A percentile compares a stretch with the other conserved stretches of the same genome.
phyloP scores from a whole-genome alignment of 2,113 vertebrate genomes.

The Oxygymnocypris stewartii region DNA sequence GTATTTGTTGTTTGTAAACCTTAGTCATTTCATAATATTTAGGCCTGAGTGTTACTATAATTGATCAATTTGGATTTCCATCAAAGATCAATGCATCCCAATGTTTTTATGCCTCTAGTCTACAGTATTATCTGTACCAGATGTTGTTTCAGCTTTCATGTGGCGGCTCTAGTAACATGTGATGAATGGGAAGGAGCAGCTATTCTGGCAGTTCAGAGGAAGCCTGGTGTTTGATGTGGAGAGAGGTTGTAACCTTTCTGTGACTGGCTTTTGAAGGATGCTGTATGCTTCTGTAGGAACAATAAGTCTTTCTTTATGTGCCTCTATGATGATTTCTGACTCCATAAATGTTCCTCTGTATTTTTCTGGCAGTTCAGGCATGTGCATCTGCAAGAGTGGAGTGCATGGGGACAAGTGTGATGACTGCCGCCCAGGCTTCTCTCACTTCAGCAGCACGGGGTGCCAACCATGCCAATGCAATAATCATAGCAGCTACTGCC shows the following conservation, averaged over 20 bases:
- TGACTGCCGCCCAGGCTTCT: constrained; percentile 60
- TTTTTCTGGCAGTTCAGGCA: constrained; percentile 58
- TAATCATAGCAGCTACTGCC: constrained; percentile 61
- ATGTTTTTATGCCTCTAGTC: not conserved
- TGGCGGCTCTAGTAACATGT: not conserved
- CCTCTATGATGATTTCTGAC: not conserved
- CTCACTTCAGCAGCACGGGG: constrained; percentile 57
- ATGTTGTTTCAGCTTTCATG: constrained; percentile 23
- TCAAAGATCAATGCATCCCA: not conserved
- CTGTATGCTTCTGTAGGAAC: not conserved
- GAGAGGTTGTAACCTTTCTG: constrained; percentile 10
- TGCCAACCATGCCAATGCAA: constrained; percentile 63
- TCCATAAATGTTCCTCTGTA: not conserved
- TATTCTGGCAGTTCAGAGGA: constrained; percentile 34
- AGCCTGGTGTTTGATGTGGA: constrained; percentile 41
- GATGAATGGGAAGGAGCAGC: not conserved
- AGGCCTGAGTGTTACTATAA: not conserved
- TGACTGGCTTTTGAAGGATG: not conserved
- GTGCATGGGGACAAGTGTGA: constrained; percentile 64
- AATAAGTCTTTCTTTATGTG: not conserved
- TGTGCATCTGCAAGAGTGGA: constrained; percentile 62
- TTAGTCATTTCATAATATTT: not conserved
- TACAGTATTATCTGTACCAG: constrained; percentile 37
- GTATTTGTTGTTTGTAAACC: not conserved
- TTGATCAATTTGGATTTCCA: not conserved